Evolutionary conservation across 2,113 vertebrate genomes (phyloP).

Genomic region (Varanus salvator): DNA sequence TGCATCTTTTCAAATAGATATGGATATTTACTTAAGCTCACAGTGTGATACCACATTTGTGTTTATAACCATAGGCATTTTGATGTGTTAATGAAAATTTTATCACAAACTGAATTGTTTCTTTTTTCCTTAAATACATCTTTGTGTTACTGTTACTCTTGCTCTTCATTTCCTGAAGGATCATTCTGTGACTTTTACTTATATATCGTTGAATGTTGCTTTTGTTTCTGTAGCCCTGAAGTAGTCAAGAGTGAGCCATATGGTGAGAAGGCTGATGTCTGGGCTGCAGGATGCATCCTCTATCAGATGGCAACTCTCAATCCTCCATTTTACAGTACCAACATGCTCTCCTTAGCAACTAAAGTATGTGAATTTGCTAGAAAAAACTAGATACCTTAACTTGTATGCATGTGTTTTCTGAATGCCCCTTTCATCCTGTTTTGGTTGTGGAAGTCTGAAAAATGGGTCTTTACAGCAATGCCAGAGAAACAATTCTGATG

Average conservation of each 20-base stretch:
- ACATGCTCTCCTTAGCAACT: slow-evolving; percentile 89
- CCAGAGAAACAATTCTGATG: background rate
- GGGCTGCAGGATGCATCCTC: slow-evolving; percentile 90
- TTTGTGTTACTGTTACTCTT: background rate
- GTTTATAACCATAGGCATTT: background rate
- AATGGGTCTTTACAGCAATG: background rate
- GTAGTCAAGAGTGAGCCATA: slow-evolving; percentile 88
- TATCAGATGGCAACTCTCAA: slow-evolving; percentile 91
- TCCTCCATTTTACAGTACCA: slow-evolving; percentile 88
- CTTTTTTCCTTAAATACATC: background rate
- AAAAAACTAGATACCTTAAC: background rate
- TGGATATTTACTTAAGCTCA: background rate
- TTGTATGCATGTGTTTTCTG: background rate
- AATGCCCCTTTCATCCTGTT: background rate
- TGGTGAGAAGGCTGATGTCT: slow-evolving; percentile 92
- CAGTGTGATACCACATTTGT: background rate
- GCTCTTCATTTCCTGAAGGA: background rate
- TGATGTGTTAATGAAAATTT: background rate
- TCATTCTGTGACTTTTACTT: background rate
- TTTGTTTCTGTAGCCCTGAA: slow-evolving; percentile 81
- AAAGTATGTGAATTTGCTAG: slow-evolving; percentile 74
- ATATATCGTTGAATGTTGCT: background rate
- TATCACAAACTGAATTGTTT: background rate
- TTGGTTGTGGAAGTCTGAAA: background rate
- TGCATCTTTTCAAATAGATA: background rate